phyloP scores from a whole-genome alignment of 1,140 invertebrate genomes.

The Agrypnia vestita region DNA sequence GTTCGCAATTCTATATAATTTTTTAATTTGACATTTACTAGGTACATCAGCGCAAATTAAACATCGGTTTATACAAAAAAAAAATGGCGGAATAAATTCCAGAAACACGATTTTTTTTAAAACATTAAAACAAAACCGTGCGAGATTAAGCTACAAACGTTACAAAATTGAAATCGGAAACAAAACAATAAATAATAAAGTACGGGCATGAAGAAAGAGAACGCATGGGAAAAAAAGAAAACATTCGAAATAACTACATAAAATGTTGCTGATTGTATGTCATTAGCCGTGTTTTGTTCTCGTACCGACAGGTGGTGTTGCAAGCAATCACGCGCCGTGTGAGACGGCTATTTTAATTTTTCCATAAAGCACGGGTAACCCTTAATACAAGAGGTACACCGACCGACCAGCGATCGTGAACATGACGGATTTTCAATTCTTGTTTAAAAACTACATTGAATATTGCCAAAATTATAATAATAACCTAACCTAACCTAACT shows the following conservation, averaged over 20 bases:
- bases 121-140: too few relatives aligned
- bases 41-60: too few relatives aligned
- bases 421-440: conserved; percentile 15
- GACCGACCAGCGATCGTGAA: conserved; percentile 26
- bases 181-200: conserved; percentile 24
- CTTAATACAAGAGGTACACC: conserved; percentile 40
- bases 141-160: neutral
- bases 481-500: too few relatives aligned
- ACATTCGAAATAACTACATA: conserved; percentile 58
- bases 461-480: too few relatives aligned
- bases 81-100: too few relatives aligned
- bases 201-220: neutral
- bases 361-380: conserved; percentile 56
- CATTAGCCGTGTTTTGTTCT: conserved; percentile 47
- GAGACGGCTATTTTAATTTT: conserved; percentile 57
- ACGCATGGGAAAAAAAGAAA: conserved; percentile 31
- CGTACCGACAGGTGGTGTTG: conserved; percentile 53
- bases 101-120: too few relatives aligned
- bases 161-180: conserved; percentile 30
- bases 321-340: conserved; percentile 42
- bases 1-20: too few relatives aligned
- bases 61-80: too few relatives aligned
- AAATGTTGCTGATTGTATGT: conserved; percentile 60
- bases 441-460: neutral
- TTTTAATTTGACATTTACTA: too few relatives aligned